Evolutionary conservation across 2,888 invertebrate genomes (phyloP), one percentile per base, ranked within the genome.

Genomic region (Megamerina dolium): DNA sequence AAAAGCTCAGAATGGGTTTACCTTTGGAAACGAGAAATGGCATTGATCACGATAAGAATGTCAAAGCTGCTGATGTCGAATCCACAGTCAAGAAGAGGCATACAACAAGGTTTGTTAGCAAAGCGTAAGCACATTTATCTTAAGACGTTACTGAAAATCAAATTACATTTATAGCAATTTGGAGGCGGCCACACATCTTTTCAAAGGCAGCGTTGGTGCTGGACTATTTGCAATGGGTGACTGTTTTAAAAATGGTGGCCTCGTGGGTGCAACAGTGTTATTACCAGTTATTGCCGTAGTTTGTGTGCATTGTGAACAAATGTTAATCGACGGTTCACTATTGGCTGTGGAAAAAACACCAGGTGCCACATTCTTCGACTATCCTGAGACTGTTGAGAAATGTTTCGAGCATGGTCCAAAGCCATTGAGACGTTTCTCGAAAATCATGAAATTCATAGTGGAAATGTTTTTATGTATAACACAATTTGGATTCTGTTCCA

Each of bases 401-500:
- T 83, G 85, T 52, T 90, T 94, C 61, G 79, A 78, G 45, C 78
- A 81, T 37, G 91, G 92, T 1, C 87, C 74, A 2, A 68, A 73
- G 1, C 64, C 71, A 3, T 63, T 85, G 8, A 76, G 82, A 20
- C 75, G 74, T 35, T 74, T 81, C 51, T 79, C 86, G 0, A 73
- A 73, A 30, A 56, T 74, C n/a, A 83, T 85, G 77, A 81, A 81
- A 73, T 74, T 75, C 29, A 63, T 83, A 36, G 87, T 94, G 48
- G 92, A 94, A 71, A 65, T 79, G 23, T 93, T 93, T 74, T 78
- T 97, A 45, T 88, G 92, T 72, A 75, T 93, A 45, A 96, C 95
- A 12, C 96, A 97, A 74, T 79, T 96, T 37, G 97, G 97, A 43
- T 96, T 97, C 74, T 97, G 97, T 72, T 94, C 93, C 64, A 89